Conservation (phyloP, 2,113 vertebrate species). For the Carassius carassius region DNA sequence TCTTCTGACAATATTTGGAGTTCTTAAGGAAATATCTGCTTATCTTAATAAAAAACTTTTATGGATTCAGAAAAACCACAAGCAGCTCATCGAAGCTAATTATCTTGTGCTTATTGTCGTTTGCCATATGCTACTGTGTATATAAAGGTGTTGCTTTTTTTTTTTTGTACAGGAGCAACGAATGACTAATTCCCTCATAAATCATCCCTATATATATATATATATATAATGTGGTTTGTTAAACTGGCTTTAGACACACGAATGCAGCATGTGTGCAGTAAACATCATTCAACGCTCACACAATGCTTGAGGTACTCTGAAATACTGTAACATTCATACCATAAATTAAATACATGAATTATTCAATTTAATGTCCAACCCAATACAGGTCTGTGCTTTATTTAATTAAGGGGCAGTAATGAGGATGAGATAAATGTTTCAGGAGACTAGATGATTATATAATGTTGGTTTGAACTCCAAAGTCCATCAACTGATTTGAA, state of each 20-base stretch:
- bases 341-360: conserved; percentile 6
- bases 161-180: neutral
- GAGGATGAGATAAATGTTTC: neutral
- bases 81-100: neutral
- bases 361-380: neutral
- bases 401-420: neutral
- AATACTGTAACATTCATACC: conserved; percentile 17
- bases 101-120: conserved; percentile 20
- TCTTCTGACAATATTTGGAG: neutral
- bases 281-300: neutral
- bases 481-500: neutral
- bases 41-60: neutral
- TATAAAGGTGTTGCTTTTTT: conserved; percentile 10
- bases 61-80: neutral
- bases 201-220: no score
- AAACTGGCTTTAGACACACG: conserved; percentile 25
- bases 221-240: neutral
- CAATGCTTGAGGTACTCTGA: conserved; percentile 36
- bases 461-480: neutral
- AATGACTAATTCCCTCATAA: neutral
- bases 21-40: neutral
- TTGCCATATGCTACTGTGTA: conserved; percentile 12
- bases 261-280: conserved; percentile 9
- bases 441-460: neutral
- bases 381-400: conserved; percentile 48